These are phyloP conservation scores for Peromyscus californicus DNA, from an alignment of 2,113 vertebrate species.

Conservation along the genomic window DNA sequence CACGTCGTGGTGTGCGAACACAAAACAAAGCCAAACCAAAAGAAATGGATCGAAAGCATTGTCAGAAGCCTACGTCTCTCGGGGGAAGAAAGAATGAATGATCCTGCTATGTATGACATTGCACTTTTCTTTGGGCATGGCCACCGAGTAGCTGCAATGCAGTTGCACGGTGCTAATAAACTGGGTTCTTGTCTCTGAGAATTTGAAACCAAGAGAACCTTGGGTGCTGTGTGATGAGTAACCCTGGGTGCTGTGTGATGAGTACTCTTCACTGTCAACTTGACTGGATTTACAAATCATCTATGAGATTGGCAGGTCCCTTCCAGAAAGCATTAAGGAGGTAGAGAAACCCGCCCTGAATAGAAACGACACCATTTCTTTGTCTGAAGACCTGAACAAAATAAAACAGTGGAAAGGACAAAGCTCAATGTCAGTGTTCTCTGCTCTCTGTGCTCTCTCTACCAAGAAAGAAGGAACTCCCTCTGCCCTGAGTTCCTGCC, in stretches of 20 bases:
- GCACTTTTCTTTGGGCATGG: rapidly evolving
- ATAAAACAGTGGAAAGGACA: background rate
- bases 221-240: background rate
- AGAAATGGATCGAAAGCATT: background rate
- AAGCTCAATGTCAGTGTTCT: background rate
- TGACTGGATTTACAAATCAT: background rate
- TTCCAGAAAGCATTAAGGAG: background rate
- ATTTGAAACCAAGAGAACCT: background rate
- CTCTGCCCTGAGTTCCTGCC: background rate
- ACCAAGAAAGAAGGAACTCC: background rate
- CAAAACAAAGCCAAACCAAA: background rate
- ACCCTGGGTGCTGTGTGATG: too few relatives aligned
- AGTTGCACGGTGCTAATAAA: rapidly evolving
- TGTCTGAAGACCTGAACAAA: background rate
- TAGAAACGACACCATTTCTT: too few relatives aligned
- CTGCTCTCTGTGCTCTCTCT: background rate
- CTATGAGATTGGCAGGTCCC: background rate
- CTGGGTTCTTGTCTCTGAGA: background rate
- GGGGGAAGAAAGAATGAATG: too few relatives aligned
- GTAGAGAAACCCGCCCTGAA: background rate
- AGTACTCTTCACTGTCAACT: background rate
- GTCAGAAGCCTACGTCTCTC: background rate
- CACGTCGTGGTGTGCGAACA: background rate
- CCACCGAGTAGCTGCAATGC: background rate
- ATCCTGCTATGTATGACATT: rapidly evolving